Percentiles rank a stretch among this genome's conserved stretches.
Conservation (phyloP, 2,888 invertebrate species). For the Piscicola geometra region DNA sequence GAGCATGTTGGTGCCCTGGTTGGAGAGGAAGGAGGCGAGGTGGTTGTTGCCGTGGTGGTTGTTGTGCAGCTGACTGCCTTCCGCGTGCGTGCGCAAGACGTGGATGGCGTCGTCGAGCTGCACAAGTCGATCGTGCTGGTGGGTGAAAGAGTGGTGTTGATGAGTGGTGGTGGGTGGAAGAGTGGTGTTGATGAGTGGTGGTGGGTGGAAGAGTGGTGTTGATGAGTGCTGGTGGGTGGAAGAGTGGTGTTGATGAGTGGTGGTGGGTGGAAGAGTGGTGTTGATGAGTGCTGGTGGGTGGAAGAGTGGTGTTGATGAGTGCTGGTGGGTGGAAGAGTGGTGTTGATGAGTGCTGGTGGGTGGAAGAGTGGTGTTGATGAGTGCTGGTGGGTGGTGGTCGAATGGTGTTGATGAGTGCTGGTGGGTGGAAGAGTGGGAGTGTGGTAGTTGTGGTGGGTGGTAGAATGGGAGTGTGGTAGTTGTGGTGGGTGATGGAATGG, state of each 20-base stretch:
- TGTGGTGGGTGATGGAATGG: background rate
- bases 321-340: too few relatives aligned
- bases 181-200: too few relatives aligned
- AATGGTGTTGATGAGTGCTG: too few relatives aligned
- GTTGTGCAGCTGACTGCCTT: slow-evolving; percentile 20
- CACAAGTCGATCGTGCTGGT: slow-evolving; percentile 24
- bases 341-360: too few relatives aligned
- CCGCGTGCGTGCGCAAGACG: slow-evolving; percentile 37
- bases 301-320: too few relatives aligned
- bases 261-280: too few relatives aligned
- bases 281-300: too few relatives aligned
- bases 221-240: too few relatives aligned
- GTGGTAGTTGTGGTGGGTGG: background rate
- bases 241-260: too few relatives aligned
- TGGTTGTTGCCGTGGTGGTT: slow-evolving; percentile 10
- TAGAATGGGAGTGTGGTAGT: background rate
- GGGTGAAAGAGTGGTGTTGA: background rate
- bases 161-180: background rate
- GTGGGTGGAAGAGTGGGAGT: background rate
- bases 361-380: too few relatives aligned
- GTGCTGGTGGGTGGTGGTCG: too few relatives aligned
- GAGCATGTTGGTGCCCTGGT: slow-evolving; percentile 18
- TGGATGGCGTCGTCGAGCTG: slow-evolving; percentile 39
- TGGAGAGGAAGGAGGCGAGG: background rate
- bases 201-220: too few relatives aligned